phyloP scores from a whole-genome alignment of 64 coral and sea anemone species.

The Orbicella faveolata region DNA sequence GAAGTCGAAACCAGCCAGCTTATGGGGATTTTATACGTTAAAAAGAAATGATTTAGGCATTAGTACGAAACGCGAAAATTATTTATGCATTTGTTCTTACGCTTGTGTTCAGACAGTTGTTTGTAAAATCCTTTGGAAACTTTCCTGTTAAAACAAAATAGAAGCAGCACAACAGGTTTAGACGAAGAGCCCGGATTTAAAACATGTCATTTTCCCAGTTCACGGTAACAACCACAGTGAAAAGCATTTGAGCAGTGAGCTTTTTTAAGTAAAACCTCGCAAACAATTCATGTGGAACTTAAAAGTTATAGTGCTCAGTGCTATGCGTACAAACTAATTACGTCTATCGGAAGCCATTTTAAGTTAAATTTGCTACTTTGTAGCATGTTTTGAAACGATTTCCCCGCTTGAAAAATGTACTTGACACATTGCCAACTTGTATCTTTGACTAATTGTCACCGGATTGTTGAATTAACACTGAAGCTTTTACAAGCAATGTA shows the following conservation, averaged over 20 bases:
- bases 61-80: neutral
- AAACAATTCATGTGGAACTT: no score
- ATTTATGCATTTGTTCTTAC: neutral
- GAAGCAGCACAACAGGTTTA: neutral
- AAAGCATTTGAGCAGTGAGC: no score
- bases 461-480: neutral
- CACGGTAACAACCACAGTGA: no score
- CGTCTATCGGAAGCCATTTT: neutral
- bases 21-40: neutral
- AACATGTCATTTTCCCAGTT: neutral
- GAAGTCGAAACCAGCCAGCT: neutral
- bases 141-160: slow-evolving; percentile 1
- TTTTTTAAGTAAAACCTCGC: no score
- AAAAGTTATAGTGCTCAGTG: no score
- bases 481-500: neutral
- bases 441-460: neutral
- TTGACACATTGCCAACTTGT: neutral
- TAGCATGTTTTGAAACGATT: neutral
- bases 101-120: neutral
- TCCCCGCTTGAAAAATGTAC: neutral
- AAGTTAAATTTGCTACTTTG: neutral
- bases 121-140: neutral
- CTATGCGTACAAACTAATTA: neutral
- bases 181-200: neutral
- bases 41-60: neutral